Conservation (phyloP, 2,888 invertebrate species). For the Cylloceria caligata region DNA sequence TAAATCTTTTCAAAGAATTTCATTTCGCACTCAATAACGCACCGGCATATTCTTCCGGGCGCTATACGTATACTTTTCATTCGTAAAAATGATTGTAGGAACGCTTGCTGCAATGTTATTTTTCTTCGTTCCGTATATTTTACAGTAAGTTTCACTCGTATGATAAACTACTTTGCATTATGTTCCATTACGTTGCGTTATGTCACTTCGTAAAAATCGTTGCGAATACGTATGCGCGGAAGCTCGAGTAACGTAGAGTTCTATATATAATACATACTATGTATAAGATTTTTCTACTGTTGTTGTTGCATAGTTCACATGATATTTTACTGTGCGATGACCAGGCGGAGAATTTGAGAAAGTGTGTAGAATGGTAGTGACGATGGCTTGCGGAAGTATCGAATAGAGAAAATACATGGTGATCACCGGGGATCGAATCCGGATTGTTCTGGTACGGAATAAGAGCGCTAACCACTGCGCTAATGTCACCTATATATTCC, state of each 20-base stretch:
- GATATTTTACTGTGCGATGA: no score
- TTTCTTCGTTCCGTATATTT: not conserved
- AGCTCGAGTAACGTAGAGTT: not conserved
- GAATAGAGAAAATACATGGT: no score
- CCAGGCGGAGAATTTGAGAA: no score
- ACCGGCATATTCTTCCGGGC: not conserved
- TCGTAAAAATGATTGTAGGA: constrained; percentile 1
- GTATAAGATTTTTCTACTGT: not conserved
- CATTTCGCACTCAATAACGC: constrained; percentile 12
- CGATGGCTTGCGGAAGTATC: no score
- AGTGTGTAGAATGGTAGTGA: no score
- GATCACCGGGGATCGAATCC: no score
- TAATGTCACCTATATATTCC: no score
- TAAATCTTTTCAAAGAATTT: constrained; percentile 13
- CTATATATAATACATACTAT: not conserved
- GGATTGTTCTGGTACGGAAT: no score
- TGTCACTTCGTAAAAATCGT: not conserved
- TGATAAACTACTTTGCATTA: constrained; percentile 10
- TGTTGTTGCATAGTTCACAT: no score
- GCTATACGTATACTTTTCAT: not conserved
- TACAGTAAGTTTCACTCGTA: not conserved
- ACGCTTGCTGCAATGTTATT: constrained; percentile 5
- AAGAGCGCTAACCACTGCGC: no score
- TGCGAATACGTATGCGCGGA: not conserved
- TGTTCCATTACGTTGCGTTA: not conserved